Evolutionary conservation across 2,113 vertebrate species (phyloP).

Genomic region (Hippolais icterina): DNA sequence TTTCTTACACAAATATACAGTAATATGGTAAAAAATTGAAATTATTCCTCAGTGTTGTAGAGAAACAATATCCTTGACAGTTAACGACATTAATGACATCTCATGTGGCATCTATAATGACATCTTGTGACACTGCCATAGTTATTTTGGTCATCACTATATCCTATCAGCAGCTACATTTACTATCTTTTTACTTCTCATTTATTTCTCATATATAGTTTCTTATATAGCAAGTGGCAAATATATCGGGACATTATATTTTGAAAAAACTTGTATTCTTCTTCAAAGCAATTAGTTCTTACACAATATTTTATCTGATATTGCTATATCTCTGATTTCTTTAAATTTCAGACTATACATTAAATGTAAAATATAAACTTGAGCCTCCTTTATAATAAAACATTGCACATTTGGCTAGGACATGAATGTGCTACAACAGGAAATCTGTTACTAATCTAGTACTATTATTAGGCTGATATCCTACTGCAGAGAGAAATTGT

Average conservation of each 20-base stretch:
- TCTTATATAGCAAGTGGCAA: background rate
- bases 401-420: background rate
- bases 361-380: slow-evolving; percentile 33
- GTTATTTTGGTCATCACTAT: background rate
- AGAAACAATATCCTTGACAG: background rate
- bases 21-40: background rate
- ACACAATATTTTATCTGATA: slow-evolving; percentile 33
- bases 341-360: background rate
- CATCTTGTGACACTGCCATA: background rate
- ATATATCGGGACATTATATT: slow-evolving; percentile 22
- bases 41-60: background rate
- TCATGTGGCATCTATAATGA: background rate
- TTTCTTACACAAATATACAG: background rate
- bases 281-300: slow-evolving; percentile 30
- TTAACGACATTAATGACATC: background rate
- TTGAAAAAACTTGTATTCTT: slow-evolving; percentile 22
- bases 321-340: background rate
- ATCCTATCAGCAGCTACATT: background rate
- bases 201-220: background rate
- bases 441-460: slow-evolving; percentile 23
- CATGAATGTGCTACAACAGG: background rate
- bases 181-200: background rate
- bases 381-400: slow-evolving; percentile 18
- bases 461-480: slow-evolving; percentile 61
- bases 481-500: slow-evolving; percentile 42